phyloP scores from a whole-genome alignment of 1,140 invertebrate species.

The Cecropterus lyciades region DNA sequence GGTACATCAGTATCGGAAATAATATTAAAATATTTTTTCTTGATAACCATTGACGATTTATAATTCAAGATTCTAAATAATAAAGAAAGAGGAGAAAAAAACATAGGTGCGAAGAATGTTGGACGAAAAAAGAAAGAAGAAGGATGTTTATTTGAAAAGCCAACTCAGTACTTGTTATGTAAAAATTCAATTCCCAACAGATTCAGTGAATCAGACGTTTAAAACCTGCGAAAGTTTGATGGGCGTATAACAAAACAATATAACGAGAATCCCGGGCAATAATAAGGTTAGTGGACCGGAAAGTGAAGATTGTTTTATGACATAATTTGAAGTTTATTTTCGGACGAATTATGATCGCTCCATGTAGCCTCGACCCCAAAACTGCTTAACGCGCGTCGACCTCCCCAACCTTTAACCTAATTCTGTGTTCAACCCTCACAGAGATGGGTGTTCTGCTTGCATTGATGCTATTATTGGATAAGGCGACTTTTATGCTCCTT shows the following conservation, averaged over 20 bases:
- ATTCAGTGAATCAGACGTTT: neutral
- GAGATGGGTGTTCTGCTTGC: conserved; percentile 52
- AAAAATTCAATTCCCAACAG: neutral
- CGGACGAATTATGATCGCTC: conserved; percentile 57
- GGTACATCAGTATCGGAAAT: neutral
- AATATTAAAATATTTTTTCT: neutral
- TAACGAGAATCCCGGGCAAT: conserved; percentile 17
- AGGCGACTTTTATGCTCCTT: conserved; percentile 51
- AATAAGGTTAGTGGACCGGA: conserved; percentile 35
- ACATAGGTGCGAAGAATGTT: too few relatives aligned
- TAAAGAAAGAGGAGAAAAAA: too few relatives aligned
- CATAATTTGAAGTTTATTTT: conserved; percentile 64
- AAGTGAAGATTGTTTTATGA: conserved; percentile 53
- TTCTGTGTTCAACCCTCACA: conserved; percentile 63
- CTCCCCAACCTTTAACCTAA: conserved; percentile 73
- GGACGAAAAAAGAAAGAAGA: too few relatives aligned
- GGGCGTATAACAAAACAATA: neutral
- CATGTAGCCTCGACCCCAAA: conserved; percentile 66
- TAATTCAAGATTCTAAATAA: too few relatives aligned
- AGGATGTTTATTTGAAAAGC: neutral
- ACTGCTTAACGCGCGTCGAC: conserved; percentile 61
- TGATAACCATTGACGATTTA: too few relatives aligned
- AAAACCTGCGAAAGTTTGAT: conserved; percentile 1
- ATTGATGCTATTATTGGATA: conserved; percentile 69
- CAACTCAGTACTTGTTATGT: neutral